Percentiles rank a stretch among this genome's conserved stretches.
Evolutionary conservation across 2,888 invertebrate genomes (phyloP).

Genomic region (Drosophila kuntzei): DNA sequence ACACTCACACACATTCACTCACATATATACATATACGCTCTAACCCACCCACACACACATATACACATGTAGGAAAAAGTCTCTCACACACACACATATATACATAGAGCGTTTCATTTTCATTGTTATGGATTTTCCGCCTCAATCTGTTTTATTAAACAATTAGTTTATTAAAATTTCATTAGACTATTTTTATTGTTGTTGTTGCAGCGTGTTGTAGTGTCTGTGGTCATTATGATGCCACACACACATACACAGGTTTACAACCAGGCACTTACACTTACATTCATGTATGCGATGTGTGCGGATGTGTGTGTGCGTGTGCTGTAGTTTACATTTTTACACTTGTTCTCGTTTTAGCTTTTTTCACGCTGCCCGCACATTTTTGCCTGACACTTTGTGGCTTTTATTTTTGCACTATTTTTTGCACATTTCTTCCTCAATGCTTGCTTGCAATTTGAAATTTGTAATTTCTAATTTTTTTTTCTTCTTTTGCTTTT

Average conservation of each 20-base stretch:
- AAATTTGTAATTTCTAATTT: constrained; percentile 35
- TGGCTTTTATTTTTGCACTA: constrained; percentile 61
- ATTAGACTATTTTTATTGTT: constrained; percentile 30
- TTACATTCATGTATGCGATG: constrained; percentile 39
- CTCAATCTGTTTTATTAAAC: constrained; percentile 60
- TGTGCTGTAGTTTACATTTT: constrained; percentile 59
- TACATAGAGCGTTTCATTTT: constrained; percentile 29
- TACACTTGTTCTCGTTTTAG: constrained; percentile 55
- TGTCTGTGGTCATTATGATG: constrained; percentile 66
- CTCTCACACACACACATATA: constrained; percentile 25
- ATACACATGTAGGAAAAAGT: constrained; percentile 23
- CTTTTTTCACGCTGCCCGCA: constrained; percentile 53
- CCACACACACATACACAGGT: constrained; percentile 34
- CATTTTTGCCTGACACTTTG: constrained; percentile 52
- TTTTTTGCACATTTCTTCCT: constrained; percentile 52
- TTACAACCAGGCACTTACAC: constrained; percentile 39
- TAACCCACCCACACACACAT: constrained; percentile 40
- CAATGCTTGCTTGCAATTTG: constrained; percentile 49
- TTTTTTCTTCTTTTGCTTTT: constrained; percentile 26
- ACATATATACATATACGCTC: constrained; percentile 37
- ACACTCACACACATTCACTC: constrained; percentile 55
- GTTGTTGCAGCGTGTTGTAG: constrained; percentile 33
- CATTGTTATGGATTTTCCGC: constrained; percentile 67
- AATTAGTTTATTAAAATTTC: constrained; percentile 58
- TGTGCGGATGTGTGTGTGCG: constrained; percentile 15